Base-by-base conservation (phyloP, 2,113 vertebrate genomes). In the Nematolebias whitei region DNA sequence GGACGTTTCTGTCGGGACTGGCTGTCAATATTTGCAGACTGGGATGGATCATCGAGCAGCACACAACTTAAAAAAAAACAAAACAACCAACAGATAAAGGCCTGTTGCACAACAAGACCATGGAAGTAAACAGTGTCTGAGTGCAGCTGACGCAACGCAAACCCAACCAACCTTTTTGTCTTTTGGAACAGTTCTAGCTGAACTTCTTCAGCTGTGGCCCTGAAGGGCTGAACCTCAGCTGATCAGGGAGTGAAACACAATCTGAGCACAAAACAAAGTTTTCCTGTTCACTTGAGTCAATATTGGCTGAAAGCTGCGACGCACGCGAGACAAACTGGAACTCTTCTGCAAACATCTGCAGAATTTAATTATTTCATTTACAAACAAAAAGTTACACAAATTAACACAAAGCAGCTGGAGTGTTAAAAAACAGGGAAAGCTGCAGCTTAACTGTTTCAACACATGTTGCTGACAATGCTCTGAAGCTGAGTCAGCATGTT, bases 281-380 rank as follows among this genome's bases (percentile, higher is more conserved):
- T 29, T 29, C 3, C 26, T 4, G 26, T 48, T 68, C 35, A 12
- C 22, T 9, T 18, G 57, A 53, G 55, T 64, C 71, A 84, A 88
- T 79, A 85, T 79, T 71, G 74, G 78, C 63, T 32, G 18, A 65
- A 14, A 8, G 32, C 13, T 63, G 62, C 14, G 4, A 76, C 54
- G 41, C 43, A 60, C 49, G 39, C 23, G 22, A 72, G 38, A 74
- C n/a, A 63, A 58, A 20, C n/a, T 39, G 35, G 24, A 55, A 12
- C 45, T 18, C 13, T 20, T 62, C 4, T 50, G 38, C 50, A 47
- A 53, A 13, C 52, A 68, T 24, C n/a, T 24, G 35, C 1, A 4
- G 0, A 7, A 32, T 23, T 20, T 2, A 40, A 64, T 14, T 8
- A 50, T 11, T 14, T 24, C 32, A 19, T 15, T 8, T 8, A 35